phyloP scores from a whole-genome alignment of 1,140 invertebrate genomes.

The Drosophila bifasciata region DNA sequence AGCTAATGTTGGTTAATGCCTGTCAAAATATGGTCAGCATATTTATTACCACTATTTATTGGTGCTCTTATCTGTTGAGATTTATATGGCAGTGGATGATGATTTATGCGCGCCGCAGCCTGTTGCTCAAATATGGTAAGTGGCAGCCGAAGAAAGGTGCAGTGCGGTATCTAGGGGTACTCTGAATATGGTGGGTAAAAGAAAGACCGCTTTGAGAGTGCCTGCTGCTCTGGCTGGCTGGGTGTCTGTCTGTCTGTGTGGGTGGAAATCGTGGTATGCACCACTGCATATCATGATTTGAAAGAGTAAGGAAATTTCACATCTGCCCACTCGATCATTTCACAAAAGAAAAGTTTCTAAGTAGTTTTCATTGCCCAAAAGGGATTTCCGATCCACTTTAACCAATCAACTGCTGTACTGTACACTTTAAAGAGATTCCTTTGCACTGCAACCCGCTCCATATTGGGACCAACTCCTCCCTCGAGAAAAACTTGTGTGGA shows the following conservation, averaged over 20 bases:
- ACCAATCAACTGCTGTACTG: too few species aligned
- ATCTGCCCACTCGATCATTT: too few species aligned
- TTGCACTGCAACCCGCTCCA: background rate
- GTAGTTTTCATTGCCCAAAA: too few species aligned
- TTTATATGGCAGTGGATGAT: constrained; percentile 26
- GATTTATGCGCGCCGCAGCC: constrained; percentile 28
- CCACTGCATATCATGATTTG: too few species aligned
- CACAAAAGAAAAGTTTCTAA: too few species aligned
- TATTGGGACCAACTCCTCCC: too few species aligned
- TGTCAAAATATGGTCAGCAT: constrained; percentile 27
- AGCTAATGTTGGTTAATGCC: constrained; percentile 18
- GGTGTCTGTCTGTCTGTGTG: too few species aligned
- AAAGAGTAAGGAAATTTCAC: too few species aligned
- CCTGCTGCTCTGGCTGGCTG: too few species aligned
- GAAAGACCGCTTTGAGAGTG: constrained; percentile 1
- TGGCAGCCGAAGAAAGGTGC: constrained; percentile 12
- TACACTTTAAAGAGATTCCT: background rate
- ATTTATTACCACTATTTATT: constrained; percentile 27
- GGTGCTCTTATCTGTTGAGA: constrained; percentile 26
- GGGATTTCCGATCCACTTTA: too few species aligned
- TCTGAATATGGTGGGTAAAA: constrained; percentile 33
- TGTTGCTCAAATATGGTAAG: constrained; percentile 39
- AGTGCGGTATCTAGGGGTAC: background rate
- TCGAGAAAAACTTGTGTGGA: too few species aligned
- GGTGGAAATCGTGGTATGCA: too few species aligned